These are phyloP conservation scores for Tinamus guttatus DNA, from an alignment of 2,113 vertebrate species.

Conservation along the genomic window DNA sequence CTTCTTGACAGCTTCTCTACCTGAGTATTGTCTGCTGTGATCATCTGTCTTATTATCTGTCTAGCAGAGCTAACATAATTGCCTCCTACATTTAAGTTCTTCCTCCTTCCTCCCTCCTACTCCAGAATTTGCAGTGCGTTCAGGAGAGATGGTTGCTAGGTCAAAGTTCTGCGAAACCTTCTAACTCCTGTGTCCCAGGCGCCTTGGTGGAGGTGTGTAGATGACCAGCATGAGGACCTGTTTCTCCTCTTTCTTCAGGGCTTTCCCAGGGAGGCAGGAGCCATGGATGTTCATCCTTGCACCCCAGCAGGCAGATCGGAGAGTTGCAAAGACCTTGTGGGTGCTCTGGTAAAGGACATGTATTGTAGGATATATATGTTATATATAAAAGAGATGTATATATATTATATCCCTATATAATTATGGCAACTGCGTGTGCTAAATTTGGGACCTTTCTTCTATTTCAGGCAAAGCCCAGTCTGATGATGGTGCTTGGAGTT, in stretches of 20 bases:
- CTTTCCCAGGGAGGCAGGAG: not conserved
- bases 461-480: not conserved
- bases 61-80: not conserved
- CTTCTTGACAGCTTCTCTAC: not conserved
- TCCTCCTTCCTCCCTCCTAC: not conserved
- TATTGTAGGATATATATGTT: not conserved
- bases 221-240: not conserved
- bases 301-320: not conserved
- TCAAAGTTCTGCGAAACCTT: not conserved
- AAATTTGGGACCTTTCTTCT: not conserved
- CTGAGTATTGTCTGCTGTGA: not conserved
- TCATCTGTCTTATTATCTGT: not conserved
- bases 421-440: accelerated
- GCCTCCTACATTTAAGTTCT: not conserved
- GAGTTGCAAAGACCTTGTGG: not conserved
- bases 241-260: not conserved
- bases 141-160: not conserved
- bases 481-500: not conserved
- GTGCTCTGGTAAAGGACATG: not conserved
- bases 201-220: not conserved
- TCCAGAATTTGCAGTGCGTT: not conserved
- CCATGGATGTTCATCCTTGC: not conserved
- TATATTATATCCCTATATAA: not conserved
- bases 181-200: not conserved
- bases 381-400: not conserved